Conservation (phyloP, 2,888 invertebrate species). For the Pasiphila rectangulata region DNA sequence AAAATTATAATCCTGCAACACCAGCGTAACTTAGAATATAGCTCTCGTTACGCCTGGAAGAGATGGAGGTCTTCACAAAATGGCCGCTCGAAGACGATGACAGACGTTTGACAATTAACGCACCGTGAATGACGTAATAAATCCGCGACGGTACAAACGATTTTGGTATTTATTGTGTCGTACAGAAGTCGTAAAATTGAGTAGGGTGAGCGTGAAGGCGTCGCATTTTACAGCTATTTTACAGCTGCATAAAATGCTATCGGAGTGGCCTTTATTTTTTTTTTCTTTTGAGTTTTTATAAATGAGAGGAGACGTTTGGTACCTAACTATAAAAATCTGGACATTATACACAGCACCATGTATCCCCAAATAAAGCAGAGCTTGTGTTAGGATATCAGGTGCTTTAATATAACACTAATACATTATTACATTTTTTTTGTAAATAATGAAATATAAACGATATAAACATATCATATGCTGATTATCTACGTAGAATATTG, state of each 20-base stretch:
- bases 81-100: conserved; percentile 46
- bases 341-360: too few relatives aligned
- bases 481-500: too few relatives aligned
- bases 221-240: conserved; percentile 11
- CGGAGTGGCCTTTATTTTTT: neutral
- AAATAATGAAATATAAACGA: too few relatives aligned
- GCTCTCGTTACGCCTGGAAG: neutral
- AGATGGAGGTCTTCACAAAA: conserved; percentile 32
- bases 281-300: neutral
- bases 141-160: conserved; percentile 29
- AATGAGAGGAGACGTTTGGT: neutral
- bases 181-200: conserved; percentile 38
- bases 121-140: conserved; percentile 49
- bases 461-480: too few relatives aligned
- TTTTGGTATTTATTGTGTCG: conserved; percentile 35
- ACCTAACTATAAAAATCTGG: too few relatives aligned
- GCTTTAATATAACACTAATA: too few relatives aligned
- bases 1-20: conserved; percentile 62
- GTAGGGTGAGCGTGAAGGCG: conserved; percentile 9
- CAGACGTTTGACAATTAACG: conserved; percentile 59
- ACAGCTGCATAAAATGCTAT: conserved; percentile 16
- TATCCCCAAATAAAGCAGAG: too few relatives aligned
- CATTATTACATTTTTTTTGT: too few relatives aligned
- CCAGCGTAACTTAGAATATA: conserved; percentile 43
- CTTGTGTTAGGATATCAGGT: too few relatives aligned